These are phyloP conservation scores for Diplogasteroides magnus DNA, from an alignment of 1,140 invertebrate species.

Conservation along the genomic window DNA sequence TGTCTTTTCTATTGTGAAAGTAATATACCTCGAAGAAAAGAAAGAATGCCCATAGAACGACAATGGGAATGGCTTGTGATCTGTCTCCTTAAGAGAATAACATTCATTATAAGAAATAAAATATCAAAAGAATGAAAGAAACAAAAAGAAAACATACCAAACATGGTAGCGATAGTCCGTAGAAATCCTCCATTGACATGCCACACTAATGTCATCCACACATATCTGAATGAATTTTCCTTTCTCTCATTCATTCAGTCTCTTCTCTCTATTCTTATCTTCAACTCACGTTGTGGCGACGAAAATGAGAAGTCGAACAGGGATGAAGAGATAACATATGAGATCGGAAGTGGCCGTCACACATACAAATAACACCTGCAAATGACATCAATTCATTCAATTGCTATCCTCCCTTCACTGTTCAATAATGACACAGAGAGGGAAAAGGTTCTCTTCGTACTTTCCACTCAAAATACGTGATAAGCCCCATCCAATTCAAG, in stretches of 20 bases:
- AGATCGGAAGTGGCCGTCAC: slow-evolving; percentile 95
- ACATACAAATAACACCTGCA: slow-evolving; percentile 81
- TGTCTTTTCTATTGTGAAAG: background rate
- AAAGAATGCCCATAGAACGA: background rate
- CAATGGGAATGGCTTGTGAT: background rate
- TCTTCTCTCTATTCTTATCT: slow-evolving; percentile 90
- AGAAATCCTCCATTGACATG: slow-evolving; percentile 20
- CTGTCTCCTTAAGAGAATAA: background rate
- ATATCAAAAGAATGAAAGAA: background rate
- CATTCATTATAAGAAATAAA: background rate
- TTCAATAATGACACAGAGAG: no score
- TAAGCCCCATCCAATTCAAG: no score
- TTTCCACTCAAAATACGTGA: no score
- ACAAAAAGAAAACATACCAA: slow-evolving; percentile 12
- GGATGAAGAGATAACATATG: slow-evolving; percentile 98
- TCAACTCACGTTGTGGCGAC: slow-evolving; percentile 96
- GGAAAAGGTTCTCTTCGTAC: no score
- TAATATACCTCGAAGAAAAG: background rate
- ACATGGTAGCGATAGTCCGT: slow-evolving; percentile 5
- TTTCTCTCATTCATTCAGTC: background rate
- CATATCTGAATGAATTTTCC: background rate
- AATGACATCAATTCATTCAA: background rate
- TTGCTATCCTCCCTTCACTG: no score
- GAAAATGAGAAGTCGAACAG: slow-evolving; percentile 87
- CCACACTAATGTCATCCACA: slow-evolving; percentile 34